Conservation (phyloP, 64 coral and sea anemone genomes). For the Pocillopora damicornis region DNA sequence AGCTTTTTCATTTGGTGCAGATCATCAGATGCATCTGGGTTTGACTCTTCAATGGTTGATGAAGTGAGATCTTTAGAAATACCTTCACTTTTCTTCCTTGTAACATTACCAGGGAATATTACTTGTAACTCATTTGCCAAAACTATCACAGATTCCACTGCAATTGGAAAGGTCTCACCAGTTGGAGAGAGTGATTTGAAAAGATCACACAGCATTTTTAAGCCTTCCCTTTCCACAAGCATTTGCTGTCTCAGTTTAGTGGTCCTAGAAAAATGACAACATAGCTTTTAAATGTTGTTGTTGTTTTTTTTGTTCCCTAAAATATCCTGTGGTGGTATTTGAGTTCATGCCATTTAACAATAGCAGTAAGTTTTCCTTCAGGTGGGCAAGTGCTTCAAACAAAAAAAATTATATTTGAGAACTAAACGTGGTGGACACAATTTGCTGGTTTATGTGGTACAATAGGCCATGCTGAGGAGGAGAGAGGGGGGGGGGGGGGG, state of each 20-base stretch:
- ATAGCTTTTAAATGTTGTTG: no score
- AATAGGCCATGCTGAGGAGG: no score
- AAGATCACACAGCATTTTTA: slow-evolving; percentile 45
- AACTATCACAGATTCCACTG: slow-evolving; percentile 30
- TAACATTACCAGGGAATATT: not conserved
- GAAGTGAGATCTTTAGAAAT: not conserved
- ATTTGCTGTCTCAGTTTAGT: slow-evolving; percentile 38
- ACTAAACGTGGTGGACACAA: no score
- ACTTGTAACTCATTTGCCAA: slow-evolving; percentile 40
- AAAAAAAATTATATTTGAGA: no score
- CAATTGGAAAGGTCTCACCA: slow-evolving; percentile 26
- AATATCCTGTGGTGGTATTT: no score
- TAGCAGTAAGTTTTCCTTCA: no score
- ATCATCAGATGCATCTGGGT: not conserved
- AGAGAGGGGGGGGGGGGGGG: no score
- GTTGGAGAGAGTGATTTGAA: not conserved
- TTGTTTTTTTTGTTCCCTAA: no score
- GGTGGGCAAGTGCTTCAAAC: no score
- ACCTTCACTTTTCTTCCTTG: not conserved
- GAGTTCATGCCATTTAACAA: no score
- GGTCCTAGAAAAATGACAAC: slow-evolving; percentile 18
- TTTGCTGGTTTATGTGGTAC: no score
- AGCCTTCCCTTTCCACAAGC: slow-evolving; percentile 22
- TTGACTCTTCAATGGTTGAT: no score
- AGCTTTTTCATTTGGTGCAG: not conserved